Evolutionary conservation across 2,113 vertebrate species (phyloP).

Genomic region (Anas platyrhynchos): DNA sequence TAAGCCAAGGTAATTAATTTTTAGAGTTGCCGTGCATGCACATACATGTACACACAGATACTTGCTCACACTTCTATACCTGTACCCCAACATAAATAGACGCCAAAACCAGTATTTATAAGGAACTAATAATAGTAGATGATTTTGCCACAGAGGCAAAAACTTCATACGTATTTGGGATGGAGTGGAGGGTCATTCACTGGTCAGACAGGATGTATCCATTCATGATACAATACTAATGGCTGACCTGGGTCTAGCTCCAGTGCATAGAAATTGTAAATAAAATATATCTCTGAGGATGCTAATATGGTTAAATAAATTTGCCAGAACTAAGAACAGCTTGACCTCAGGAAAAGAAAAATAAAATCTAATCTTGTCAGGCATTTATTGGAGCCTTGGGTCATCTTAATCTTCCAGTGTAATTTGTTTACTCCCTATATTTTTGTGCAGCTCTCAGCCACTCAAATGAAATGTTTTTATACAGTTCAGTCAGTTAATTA

Average conservation of each 20-base stretch:
- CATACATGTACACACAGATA: background rate
- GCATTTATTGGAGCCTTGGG: background rate
- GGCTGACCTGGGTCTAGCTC: background rate
- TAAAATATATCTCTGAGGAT: background rate
- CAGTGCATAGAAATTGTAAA: background rate
- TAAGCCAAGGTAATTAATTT: constrained; percentile 40
- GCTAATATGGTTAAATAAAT: constrained; percentile 2
- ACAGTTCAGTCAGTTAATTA: background rate
- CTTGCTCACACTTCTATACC: constrained; percentile 14
- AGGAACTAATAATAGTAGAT: background rate
- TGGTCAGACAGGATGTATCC: background rate
- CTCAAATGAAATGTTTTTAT: background rate
- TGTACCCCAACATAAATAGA: background rate
- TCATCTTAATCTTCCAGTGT: background rate
- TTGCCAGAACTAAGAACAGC: background rate
- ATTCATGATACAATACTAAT: background rate
- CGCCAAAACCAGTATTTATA: background rate
- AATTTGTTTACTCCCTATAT: background rate
- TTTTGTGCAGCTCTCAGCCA: background rate
- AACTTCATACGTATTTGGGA: background rate
- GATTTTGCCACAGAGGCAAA: background rate
- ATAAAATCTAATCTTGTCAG: background rate
- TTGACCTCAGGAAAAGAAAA: background rate
- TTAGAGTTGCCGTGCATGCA: constrained; percentile 7
- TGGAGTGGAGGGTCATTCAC: background rate